Base-by-base conservation (phyloP, 2,113 vertebrate genomes). In the Otis tarda region DNA sequence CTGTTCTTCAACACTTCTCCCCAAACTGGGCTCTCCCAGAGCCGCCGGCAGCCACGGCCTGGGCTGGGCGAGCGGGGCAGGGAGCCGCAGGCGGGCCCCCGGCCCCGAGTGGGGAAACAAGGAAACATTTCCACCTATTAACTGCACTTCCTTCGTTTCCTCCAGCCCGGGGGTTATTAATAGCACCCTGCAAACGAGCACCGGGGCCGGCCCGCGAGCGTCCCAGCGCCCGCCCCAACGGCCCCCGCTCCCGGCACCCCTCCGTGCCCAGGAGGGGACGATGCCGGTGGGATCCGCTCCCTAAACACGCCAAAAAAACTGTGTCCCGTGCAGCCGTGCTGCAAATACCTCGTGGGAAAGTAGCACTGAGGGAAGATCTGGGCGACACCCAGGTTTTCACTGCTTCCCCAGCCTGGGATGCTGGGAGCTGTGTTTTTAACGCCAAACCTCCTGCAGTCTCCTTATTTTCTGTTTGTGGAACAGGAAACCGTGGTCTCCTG, bases 81-180 rank as follows among this genome's bases (percentile, higher is more conserved):
- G 70, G 93, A 89, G 82, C 83, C 16, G 4, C 31, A 7, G 75
- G 79, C 89, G 68, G 43, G 17, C 52, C 83, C 39, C 1, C 13
- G 60, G 68, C 81, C 33, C 50, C 87, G 10, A 82, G 82, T 27
- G n/a, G 87, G 92, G 89, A 93, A 95, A 93, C 87, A 93, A 90
- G 90, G 92, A 93, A 89, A 95, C 90, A 59, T 95, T 97, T 96
- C 95, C 96, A 92, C 1, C 10, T 88, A 96, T 90, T 94, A 96
- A 96, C 93, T 94, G 88, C 79, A 76, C 67, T 97, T 96, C 94
- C 95, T 97, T 67, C 5, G 0, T 79, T 89, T 96, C 87, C 92
- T 96, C 59, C n/a, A 14, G 83, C 81, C 91, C 37, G 3, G 85
- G 81, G 23, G 83, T 82, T 95, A 94, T 97, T 89, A 94, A 92